Evolutionary conservation across 2,888 invertebrate species (phyloP), one percentile per base, ranked within the genome.

Genomic region (Acrocyrtus sp.): DNA sequence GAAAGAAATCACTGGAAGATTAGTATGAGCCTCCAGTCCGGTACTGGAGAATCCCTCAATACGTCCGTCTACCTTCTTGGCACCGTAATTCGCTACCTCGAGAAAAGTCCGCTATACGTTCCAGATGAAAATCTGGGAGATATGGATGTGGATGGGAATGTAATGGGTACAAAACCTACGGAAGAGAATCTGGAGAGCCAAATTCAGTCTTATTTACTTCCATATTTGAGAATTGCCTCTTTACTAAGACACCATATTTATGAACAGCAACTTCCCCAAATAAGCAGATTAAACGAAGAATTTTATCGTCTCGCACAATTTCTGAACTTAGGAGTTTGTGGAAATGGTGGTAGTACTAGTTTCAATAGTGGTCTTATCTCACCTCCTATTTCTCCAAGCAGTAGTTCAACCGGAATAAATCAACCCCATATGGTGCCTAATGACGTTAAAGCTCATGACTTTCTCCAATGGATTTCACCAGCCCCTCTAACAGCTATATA

Each of bases 161-260:
- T 53, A 27, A 39, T 26, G 19, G 39, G 39, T 43, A 21, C 39
- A 19, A 12, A 47, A 19, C 26, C 29, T 22, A 15, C 21, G n/a
- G 77, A 78, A 17, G 74, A 79, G n/a, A 78, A 83, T 74, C 82
- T 86, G 43, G 86, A 86, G 79, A 78, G 78, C 10, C 81, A 92
- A 88, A 87, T 96, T 66, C 92, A 94, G 84, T 89, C 90, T 77
- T 85, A 93, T 72, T 91, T 94, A 82, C 85, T 96, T 75, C 95
- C 95, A 19, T 96, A 92, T 85, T 85, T 96, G 77, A 89, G 96
- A 51, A 88, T 95, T 57, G 92, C 95, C 2, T 89, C 95, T 0
- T 85, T 97, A 6, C 86, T 97, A 58, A 89, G 92, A 57, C 91
- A 91, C 84, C 95, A 96, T 86, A 86, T 87, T 66, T 87, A 86